Evolutionary conservation across 1,140 invertebrate genomes (phyloP).

Genomic region (Lasaia peninsularis): DNA sequence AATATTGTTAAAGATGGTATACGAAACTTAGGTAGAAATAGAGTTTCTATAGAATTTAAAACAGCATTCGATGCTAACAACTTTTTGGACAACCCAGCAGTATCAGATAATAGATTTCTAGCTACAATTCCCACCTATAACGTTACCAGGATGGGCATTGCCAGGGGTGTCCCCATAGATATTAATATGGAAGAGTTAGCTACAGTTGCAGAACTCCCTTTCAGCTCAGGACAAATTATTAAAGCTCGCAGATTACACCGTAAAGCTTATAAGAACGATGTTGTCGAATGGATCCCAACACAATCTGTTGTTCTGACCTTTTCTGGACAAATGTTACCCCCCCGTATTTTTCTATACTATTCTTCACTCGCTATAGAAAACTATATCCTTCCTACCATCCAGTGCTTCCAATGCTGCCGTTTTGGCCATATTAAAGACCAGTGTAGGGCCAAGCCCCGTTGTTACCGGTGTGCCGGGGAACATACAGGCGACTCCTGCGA

Average conservation of each 20-base stretch:
- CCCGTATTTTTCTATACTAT: background rate
- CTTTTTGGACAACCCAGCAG: background rate
- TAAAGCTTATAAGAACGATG: background rate
- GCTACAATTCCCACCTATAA: background rate
- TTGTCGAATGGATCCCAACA: background rate
- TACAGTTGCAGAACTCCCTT: background rate
- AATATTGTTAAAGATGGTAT: background rate
- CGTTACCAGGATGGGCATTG: background rate
- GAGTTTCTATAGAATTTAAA: background rate
- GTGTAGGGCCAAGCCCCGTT: background rate
- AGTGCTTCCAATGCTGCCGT: constrained; percentile 19
- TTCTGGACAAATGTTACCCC: background rate
- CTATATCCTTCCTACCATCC: background rate
- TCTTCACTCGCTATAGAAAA: background rate
- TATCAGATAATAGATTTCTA: background rate
- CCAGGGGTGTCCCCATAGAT: background rate
- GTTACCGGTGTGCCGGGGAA: background rate
- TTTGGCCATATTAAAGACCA: constrained; percentile 8
- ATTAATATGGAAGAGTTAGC: background rate
- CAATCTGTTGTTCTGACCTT: background rate
- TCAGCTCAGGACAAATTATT: background rate
- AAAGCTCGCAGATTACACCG: background rate
- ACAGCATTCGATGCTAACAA: background rate
- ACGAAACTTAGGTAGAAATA: background rate
- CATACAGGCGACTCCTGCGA: background rate